Percentiles rank a stretch among this genome's conserved stretches.
phyloP scores from a whole-genome alignment of 2,113 vertebrate genomes.

The Eulemur macaco region DNA sequence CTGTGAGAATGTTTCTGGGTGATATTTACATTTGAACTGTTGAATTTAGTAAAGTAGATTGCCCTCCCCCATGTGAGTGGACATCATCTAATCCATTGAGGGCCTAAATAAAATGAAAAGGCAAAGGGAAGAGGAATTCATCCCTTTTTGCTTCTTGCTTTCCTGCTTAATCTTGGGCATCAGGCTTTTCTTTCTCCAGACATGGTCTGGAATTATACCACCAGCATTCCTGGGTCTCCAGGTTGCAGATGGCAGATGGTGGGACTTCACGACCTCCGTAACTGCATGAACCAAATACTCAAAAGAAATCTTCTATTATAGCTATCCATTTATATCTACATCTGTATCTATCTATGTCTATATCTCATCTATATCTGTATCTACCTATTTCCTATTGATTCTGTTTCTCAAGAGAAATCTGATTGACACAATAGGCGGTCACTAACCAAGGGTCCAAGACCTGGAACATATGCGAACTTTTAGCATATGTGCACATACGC shows the following conservation, averaged over 20 bases:
- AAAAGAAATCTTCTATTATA: background rate
- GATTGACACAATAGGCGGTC: background rate
- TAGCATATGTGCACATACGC: background rate
- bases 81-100: background rate
- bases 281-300: background rate
- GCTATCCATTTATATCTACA: background rate
- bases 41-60: background rate
- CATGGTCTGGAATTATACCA: background rate
- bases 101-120: background rate
- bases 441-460: background rate
- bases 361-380: background rate
- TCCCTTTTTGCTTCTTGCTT: background rate
- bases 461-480: background rate
- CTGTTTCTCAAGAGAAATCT: background rate
- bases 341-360: background rate
- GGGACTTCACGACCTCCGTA: background rate
- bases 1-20: background rate
- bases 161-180: background rate
- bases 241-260: background rate
- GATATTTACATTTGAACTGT: background rate
- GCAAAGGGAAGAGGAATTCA: background rate
- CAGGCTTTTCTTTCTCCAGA: background rate
- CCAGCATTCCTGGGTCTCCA: background rate
- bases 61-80: background rate
- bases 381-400: background rate